Conservation (phyloP, 2,797 vertebrate species). For the Gastrophryne carolinensis region DNA sequence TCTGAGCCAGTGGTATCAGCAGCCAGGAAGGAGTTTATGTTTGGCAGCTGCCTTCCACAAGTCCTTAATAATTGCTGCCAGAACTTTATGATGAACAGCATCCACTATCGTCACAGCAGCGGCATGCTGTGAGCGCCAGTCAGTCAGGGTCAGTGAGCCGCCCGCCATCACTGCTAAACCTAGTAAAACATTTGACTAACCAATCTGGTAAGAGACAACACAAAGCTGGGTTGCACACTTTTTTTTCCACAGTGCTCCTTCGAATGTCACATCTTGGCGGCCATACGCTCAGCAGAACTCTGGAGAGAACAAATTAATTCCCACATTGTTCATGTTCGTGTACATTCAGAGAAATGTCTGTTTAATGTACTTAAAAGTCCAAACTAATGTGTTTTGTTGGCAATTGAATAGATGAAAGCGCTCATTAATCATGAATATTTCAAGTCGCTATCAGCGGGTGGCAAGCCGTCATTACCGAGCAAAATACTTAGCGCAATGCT, state of each 20-base stretch:
- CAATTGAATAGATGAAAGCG: conserved; percentile 11
- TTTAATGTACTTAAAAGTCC: conserved; percentile 32
- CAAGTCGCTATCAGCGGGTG: conserved; percentile 31
- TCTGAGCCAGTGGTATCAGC: no score
- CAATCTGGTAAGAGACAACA: no score
- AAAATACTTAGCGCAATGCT: conserved; percentile 26
- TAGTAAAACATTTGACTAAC: no score
- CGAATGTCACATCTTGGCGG: not conserved
- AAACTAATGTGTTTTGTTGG: conserved; percentile 32
- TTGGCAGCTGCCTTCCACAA: no score
- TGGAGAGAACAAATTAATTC: conserved; percentile 21
- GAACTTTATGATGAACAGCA: no score
- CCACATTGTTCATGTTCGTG: conserved; percentile 17
- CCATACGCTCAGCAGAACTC: not conserved
- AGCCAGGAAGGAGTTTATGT: no score
- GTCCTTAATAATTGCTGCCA: no score
- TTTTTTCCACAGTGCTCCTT: conserved; percentile 15
- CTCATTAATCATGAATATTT: conserved; percentile 40
- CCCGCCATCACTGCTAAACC: no score
- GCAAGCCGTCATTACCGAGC: conserved; percentile 31
- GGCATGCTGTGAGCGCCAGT: no score
- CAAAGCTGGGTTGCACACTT: no score
- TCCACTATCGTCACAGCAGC: no score
- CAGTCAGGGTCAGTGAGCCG: no score
- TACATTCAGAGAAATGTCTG: conserved; percentile 20